Conservation (phyloP, 1,140 invertebrate genomes). For the Charaxes varanes region DNA sequence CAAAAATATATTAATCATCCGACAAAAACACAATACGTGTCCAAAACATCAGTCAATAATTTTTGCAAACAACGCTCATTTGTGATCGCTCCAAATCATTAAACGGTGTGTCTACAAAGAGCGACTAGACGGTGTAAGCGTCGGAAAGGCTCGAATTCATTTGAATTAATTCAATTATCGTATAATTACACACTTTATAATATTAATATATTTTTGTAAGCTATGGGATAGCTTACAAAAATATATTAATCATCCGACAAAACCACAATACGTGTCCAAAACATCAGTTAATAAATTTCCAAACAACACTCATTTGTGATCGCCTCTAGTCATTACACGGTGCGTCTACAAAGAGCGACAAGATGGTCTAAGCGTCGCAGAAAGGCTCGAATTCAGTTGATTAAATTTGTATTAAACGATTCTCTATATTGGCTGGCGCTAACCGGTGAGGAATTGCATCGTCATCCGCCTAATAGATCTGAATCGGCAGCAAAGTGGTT, state of each 20-base stretch:
- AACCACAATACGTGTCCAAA: conserved; percentile 51
- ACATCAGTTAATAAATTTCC: conserved; percentile 61
- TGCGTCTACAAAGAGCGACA: conserved; percentile 49
- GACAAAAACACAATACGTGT: conserved; percentile 45
- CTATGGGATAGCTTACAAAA: too few species aligned
- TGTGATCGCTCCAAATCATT: too few species aligned
- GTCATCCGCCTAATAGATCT: conserved; percentile 70
- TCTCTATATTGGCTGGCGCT: conserved; percentile 63
- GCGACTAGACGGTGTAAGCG: too few species aligned
- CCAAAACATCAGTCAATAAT: conserved; percentile 57
- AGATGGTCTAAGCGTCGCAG: conserved; percentile 52
- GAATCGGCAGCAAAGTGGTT: conserved; percentile 57
- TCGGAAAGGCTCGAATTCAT: too few species aligned
- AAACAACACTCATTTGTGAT: conserved; percentile 60
- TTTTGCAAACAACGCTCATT: conserved; percentile 60
- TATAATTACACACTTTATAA: neutral
- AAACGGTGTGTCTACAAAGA: too few species aligned
- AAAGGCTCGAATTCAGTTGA: conserved; percentile 59
- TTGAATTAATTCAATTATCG: too few species aligned
- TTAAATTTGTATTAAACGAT: conserved; percentile 71
- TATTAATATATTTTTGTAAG: neutral
- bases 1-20: conserved; percentile 46
- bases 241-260: conserved; percentile 45
- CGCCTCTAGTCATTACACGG: conserved; percentile 66
- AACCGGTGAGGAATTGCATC: conserved; percentile 39